A percentile compares a stretch with the other conserved stretches of the same genome.
Conservation (phyloP, 2,888 invertebrate genomes). For the Notocelia uddmanniana region DNA sequence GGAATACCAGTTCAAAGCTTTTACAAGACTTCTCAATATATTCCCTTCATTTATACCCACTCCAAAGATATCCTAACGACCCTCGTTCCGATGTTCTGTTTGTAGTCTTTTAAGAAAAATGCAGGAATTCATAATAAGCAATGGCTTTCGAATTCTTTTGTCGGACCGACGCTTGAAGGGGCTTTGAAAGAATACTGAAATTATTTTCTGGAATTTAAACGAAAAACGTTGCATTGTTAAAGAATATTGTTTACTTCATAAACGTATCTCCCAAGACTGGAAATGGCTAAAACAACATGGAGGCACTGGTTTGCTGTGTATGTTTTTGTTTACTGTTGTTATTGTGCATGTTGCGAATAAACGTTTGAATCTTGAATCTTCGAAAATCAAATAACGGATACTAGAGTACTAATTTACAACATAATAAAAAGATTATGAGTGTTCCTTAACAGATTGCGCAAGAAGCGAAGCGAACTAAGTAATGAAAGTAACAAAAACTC, state of each 20-base stretch:
- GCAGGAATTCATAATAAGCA: constrained; percentile 28
- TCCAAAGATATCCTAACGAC: neutral
- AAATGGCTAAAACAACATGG: too few species aligned
- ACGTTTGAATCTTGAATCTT: too few species aligned
- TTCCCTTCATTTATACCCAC: neutral
- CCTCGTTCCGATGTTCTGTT: neutral
- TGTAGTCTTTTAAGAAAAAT: constrained; percentile 22
- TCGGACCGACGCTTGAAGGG: neutral
- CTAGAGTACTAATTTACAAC: too few species aligned
- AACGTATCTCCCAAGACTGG: too few species aligned
- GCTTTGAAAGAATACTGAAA: neutral
- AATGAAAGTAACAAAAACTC: too few species aligned
- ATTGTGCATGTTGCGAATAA: too few species aligned
- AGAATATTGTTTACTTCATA: neutral
- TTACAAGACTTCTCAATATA: neutral
- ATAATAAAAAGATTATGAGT: too few species aligned
- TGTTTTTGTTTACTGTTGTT: too few species aligned
- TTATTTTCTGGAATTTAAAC: constrained; percentile 11
- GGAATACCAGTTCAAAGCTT: neutral
- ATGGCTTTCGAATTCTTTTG: constrained; percentile 18
- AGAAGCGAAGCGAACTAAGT: too few species aligned
- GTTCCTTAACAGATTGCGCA: too few species aligned
- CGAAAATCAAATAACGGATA: too few species aligned
- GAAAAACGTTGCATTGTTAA: constrained; percentile 8
- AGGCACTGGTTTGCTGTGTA: too few species aligned